Conservation (phyloP, 2,888 invertebrate genomes). For the Mimas tiliae region DNA sequence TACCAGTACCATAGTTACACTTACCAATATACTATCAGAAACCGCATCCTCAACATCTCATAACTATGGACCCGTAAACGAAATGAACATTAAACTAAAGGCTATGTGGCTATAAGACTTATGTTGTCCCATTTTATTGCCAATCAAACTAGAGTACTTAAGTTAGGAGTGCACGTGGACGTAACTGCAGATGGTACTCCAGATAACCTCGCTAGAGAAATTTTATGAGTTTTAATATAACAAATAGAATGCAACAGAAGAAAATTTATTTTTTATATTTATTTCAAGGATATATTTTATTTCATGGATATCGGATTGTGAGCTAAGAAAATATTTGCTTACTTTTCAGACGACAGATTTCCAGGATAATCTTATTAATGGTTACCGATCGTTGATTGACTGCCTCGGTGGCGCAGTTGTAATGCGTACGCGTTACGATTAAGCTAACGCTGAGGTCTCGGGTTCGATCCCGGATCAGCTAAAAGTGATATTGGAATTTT, state of each 20-base stretch:
- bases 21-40: neutral
- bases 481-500: too few relatives aligned
- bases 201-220: neutral
- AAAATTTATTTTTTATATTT: neutral
- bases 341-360: conserved; percentile 76
- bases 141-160: conserved; percentile 18
- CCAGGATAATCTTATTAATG: conserved; percentile 79
- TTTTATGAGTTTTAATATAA: neutral
- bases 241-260: neutral
- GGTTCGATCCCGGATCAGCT: too few relatives aligned
- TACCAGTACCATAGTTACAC: neutral
- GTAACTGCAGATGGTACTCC: conserved; percentile 21
- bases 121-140: conserved; percentile 16
- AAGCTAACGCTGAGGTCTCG: too few relatives aligned
- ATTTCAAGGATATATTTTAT: too few relatives aligned
- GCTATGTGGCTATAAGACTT: conserved; percentile 14
- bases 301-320: too few relatives aligned
- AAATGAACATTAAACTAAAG: conserved; percentile 18
- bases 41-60: conserved; percentile 12
- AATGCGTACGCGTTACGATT: too few relatives aligned
- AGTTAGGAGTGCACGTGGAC: conserved; percentile 13
- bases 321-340: conserved; percentile 15
- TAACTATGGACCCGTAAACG: neutral
- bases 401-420: too few relatives aligned
- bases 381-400: conserved; percentile 76